Conservation (phyloP, 2,797 vertebrate genomes). For the Moxostoma hubbsi region DNA sequence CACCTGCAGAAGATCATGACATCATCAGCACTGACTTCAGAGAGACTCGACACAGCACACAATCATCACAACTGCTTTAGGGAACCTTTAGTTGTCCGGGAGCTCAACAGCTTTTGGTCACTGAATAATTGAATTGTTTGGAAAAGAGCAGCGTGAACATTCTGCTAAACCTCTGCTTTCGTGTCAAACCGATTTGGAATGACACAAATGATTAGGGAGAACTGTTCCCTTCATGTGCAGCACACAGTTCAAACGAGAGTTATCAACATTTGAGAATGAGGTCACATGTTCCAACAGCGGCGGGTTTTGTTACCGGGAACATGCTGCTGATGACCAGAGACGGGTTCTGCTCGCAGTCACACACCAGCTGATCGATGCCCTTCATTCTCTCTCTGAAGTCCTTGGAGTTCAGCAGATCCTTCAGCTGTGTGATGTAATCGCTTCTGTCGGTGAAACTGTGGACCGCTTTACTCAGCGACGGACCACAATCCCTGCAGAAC, state of each 20-base stretch:
- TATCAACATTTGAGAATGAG: too few relatives aligned
- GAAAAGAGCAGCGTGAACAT: too few relatives aligned
- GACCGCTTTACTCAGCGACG: conserved; percentile 65
- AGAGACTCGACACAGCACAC: not conserved
- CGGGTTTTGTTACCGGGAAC: conserved; percentile 70
- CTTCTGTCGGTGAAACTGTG: conserved; percentile 83
- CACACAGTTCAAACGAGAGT: too few relatives aligned
- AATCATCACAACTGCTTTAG: too few relatives aligned
- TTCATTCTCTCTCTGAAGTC: conserved; percentile 90
- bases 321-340: conserved; percentile 84
- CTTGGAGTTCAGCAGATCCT: conserved; percentile 80
- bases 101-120: too few relatives aligned
- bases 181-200: too few relatives aligned
- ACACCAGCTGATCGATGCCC: conserved; percentile 86
- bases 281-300: too few relatives aligned
- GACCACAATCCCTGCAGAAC: conserved; percentile 71
- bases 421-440: conserved; percentile 83
- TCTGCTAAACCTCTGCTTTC: too few relatives aligned
- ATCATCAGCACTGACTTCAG: not conserved
- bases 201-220: too few relatives aligned
- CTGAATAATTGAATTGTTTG: too few relatives aligned
- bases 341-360: conserved; percentile 83
- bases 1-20: conserved; percentile 75
- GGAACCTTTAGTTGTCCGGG: too few relatives aligned
- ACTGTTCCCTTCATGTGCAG: too few relatives aligned